These are phyloP conservation scores for Camptogramma bilineatum DNA, from an alignment of 2,888 invertebrate species.

Conservation along the genomic window DNA sequence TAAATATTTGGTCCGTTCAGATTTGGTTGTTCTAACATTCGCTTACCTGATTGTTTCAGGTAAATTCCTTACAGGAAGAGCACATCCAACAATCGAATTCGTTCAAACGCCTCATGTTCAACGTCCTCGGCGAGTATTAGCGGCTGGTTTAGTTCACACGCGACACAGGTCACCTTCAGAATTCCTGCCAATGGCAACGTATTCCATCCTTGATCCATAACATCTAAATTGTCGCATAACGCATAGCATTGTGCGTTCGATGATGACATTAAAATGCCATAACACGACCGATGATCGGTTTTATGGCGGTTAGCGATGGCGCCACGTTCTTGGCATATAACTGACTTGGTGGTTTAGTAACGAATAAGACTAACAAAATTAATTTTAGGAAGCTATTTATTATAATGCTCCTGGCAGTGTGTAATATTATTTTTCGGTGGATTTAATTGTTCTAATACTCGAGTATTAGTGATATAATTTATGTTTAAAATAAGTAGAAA, in stretches of 20 bases:
- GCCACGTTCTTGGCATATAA: slow-evolving; percentile 55
- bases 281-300: slow-evolving; percentile 55
- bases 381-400: slow-evolving; percentile 73
- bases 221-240: slow-evolving; percentile 34
- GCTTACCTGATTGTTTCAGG: slow-evolving; percentile 66
- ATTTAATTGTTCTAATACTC: slow-evolving; percentile 84
- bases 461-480: slow-evolving; percentile 83
- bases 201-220: slow-evolving; percentile 32
- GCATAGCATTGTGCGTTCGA: slow-evolving; percentile 32
- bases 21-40: slow-evolving; percentile 12
- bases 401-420: slow-evolving; percentile 76
- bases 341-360: slow-evolving; percentile 68
- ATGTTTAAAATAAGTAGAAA: slow-evolving; percentile 81
- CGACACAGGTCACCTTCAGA: slow-evolving; percentile 42
- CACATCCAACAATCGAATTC: slow-evolving; percentile 96
- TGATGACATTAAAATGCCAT: slow-evolving; percentile 33
- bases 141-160: slow-evolving; percentile 28
- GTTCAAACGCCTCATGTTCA: slow-evolving; percentile 96
- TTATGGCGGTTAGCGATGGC: slow-evolving; percentile 62
- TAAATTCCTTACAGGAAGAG: slow-evolving; percentile 90
- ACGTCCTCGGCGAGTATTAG: slow-evolving; percentile 91
- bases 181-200: slow-evolving; percentile 48
- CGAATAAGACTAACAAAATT: slow-evolving; percentile 80
- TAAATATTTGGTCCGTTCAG: too few relatives aligned
- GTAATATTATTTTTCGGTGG: slow-evolving; percentile 81